Evolutionary conservation across 2,797 vertebrate species (phyloP).

Genomic region (Lithobates pipiens): DNA sequence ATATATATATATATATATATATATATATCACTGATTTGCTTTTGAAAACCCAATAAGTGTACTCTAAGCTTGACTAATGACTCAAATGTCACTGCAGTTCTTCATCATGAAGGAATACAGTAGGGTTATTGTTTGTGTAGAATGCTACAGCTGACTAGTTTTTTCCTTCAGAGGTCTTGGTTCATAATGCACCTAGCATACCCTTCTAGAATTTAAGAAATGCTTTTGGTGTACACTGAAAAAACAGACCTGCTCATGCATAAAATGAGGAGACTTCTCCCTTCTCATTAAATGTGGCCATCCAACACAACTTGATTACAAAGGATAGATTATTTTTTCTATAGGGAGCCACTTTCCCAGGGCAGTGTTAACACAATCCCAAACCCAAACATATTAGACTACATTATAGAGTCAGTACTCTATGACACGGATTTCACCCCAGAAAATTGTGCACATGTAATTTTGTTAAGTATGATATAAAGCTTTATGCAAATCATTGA

Average conservation of each 20-base stretch:
- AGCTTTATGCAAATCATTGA: too few species aligned
- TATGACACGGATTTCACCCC: not conserved
- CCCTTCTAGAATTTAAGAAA: slow-evolving; percentile 50
- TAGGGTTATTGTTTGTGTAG: slow-evolving; percentile 44
- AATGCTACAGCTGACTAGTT: slow-evolving; percentile 47
- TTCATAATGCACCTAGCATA: slow-evolving; percentile 46
- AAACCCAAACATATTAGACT: not conserved
- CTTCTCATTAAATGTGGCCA: slow-evolving; percentile 36
- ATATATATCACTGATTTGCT: slow-evolving; percentile 7
- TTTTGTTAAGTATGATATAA: too few species aligned
- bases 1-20: too few species aligned
- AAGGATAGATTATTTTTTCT: slow-evolving; percentile 39
- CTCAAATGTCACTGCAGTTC: not conserved
- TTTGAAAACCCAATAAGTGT: not conserved
- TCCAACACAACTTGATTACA: slow-evolving; percentile 6
- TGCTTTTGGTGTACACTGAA: slow-evolving; percentile 32
- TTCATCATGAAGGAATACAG: slow-evolving; percentile 33
- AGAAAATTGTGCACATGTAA: not conserved
- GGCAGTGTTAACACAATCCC: not conserved
- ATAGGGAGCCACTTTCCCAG: slow-evolving; percentile 3
- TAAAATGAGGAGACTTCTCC: slow-evolving; percentile 26
- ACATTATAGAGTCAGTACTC: not conserved
- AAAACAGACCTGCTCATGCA: slow-evolving; percentile 25
- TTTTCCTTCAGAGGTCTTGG: slow-evolving; percentile 38
- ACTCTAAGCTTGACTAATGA: not conserved